phyloP scores from a whole-genome alignment of 2,888 invertebrate species.

The Phrixothrix hirtus region DNA sequence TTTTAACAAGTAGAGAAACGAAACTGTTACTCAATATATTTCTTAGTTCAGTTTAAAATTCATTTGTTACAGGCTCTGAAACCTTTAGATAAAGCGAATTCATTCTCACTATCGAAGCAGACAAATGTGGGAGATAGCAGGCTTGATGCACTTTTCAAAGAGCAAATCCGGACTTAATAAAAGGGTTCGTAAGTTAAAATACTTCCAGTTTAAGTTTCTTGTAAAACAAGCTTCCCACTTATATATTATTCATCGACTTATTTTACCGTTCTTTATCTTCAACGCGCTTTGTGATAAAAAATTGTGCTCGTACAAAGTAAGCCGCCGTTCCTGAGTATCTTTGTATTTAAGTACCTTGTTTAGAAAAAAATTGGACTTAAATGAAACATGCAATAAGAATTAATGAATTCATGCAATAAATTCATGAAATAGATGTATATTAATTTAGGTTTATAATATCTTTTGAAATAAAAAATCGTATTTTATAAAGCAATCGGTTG shows the following conservation, averaged over 20 bases:
- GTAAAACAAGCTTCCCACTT: not conserved
- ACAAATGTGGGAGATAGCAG: slow-evolving; percentile 24
- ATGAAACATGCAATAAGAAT: no score
- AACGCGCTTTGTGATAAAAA: not conserved
- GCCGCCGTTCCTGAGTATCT: no score
- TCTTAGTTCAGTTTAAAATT: slow-evolving; percentile 13
- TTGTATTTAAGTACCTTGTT: no score
- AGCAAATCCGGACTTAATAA: not conserved
- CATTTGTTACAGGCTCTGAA: slow-evolving; percentile 5
- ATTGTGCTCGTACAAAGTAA: not conserved
- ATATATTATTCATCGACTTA: not conserved
- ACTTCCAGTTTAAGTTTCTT: no score
- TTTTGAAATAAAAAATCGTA: not conserved
- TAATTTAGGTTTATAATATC: not conserved
- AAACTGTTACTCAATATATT: not conserved
- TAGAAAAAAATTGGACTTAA: no score
- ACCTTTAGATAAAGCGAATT: slow-evolving; percentile 24
- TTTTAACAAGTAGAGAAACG: not conserved
- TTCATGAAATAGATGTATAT: not conserved
- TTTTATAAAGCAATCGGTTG: not conserved
- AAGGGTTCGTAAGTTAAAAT: no score
- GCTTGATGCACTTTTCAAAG: slow-evolving; percentile 19
- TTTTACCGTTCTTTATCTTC: not conserved
- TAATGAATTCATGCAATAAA: no score
- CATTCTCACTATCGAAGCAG: slow-evolving; percentile 20